Evolutionary conservation across 2,113 vertebrate species (phyloP).

Genomic region (Nyctibius bracteatus): DNA sequence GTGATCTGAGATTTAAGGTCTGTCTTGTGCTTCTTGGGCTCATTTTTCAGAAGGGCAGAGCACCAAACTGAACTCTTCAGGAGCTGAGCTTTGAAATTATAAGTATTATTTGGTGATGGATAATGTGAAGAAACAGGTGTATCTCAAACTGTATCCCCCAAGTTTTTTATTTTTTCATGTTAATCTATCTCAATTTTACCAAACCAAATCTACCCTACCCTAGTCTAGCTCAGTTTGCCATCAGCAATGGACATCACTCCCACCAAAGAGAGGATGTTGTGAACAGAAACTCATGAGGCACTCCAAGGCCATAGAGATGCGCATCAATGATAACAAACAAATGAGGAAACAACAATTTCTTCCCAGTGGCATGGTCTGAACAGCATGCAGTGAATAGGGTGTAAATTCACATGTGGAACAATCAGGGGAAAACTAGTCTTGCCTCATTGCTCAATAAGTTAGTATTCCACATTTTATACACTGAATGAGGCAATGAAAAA

Average conservation of each 20-base stretch:
- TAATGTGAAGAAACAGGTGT: background rate
- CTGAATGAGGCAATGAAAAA: background rate
- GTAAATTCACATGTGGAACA: background rate
- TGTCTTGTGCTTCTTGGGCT: background rate
- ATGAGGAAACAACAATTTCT: background rate
- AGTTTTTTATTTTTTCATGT: background rate
- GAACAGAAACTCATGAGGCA: background rate
- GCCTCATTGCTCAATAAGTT: background rate
- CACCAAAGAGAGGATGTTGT: background rate
- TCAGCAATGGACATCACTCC: background rate
- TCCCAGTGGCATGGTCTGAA: background rate
- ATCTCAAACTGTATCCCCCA: background rate
- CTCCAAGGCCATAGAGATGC: background rate
- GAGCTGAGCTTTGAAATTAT: background rate
- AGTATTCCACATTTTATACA: background rate
- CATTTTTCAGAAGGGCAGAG: background rate
- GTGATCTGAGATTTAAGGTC: background rate
- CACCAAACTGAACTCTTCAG: background rate
- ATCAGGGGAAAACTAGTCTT: background rate
- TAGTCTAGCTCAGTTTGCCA: background rate
- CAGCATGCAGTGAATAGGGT: background rate
- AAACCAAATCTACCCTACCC: background rate
- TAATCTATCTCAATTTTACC: background rate
- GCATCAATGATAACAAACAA: background rate
- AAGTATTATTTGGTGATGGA: background rate